Conservation (phyloP, 2,113 vertebrate species). For the Mesocricetus auratus region DNA sequence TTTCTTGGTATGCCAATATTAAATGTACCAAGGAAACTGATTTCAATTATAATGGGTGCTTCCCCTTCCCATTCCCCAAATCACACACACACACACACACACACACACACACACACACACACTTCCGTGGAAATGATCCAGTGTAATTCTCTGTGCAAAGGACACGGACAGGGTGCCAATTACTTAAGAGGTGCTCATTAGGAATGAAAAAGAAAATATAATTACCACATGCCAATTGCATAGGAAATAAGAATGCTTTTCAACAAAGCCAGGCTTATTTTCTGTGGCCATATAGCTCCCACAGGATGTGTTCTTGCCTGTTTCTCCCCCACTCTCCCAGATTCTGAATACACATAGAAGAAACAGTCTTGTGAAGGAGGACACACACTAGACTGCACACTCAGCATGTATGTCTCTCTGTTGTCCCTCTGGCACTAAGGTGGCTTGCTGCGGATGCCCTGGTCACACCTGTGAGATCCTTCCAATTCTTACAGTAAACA, state of each 20-base stretch:
- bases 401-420: neutral
- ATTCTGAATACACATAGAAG: neutral
- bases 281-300: conserved; percentile 59
- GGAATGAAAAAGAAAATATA: conserved; percentile 81
- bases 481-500: neutral
- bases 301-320: conserved; percentile 66
- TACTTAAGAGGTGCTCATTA: conserved; percentile 79
- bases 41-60: conserved; percentile 68
- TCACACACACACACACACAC: conserved; percentile 54
- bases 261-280: conserved; percentile 75
- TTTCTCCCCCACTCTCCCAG: neutral
- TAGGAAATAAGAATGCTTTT: conserved; percentile 76
- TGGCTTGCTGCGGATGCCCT: neutral
- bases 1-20: conserved; percentile 47
- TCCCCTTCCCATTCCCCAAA: conserved; percentile 59
- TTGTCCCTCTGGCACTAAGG: neutral
- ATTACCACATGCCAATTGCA: conserved; percentile 79
- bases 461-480: neutral
- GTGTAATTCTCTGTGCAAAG: conserved; percentile 69
- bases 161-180: conserved; percentile 76
- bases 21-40: conserved; percentile 68
- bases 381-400: neutral
- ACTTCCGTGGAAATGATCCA: conserved; percentile 62
- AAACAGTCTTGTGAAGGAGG: conserved; percentile 5
- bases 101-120: neutral